Conservation (phyloP, 2,113 vertebrate genomes). For the Aphyosemion australe region DNA sequence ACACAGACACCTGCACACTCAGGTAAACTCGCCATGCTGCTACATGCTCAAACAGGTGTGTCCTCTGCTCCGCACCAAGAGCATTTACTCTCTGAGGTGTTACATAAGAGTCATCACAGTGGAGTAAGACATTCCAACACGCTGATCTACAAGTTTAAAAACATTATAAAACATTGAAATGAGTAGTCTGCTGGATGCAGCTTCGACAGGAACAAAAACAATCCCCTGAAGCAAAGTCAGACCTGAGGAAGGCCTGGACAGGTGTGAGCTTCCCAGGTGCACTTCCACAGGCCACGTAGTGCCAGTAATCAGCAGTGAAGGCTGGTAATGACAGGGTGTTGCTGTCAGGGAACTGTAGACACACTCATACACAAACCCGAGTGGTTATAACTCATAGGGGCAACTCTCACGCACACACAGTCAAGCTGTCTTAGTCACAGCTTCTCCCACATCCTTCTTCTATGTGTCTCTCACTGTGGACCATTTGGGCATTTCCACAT, state of each 20-base stretch:
- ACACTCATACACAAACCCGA: slow-evolving; percentile 17
- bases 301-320: slow-evolving; percentile 62
- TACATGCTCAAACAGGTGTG: slow-evolving; percentile 51
- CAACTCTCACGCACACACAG: slow-evolving; percentile 48
- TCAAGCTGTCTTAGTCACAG: slow-evolving; percentile 32
- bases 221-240: slow-evolving; percentile 46
- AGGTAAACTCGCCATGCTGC: slow-evolving; percentile 7
- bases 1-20: not conserved
- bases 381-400: slow-evolving; percentile 29
- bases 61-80: slow-evolving; percentile 14
- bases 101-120: slow-evolving; percentile 53
- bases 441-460: slow-evolving; percentile 17
- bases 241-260: slow-evolving; percentile 46
- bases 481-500: slow-evolving; percentile 53
- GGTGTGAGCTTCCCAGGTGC: slow-evolving; percentile 78
- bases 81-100: slow-evolving; percentile 40
- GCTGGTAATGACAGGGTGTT: slow-evolving; percentile 70
- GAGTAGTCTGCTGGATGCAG: slow-evolving; percentile 27
- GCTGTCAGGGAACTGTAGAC: slow-evolving; percentile 33
- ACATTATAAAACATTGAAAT: slow-evolving; percentile 62
- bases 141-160: slow-evolving; percentile 68
- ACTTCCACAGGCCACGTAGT: slow-evolving; percentile 69
- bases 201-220: slow-evolving; percentile 23
- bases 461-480: not conserved
- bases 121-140: slow-evolving; percentile 56